Evolutionary conservation across 2,797 vertebrate genomes (phyloP).

Genomic region (Micropoecilia bifurca): DNA sequence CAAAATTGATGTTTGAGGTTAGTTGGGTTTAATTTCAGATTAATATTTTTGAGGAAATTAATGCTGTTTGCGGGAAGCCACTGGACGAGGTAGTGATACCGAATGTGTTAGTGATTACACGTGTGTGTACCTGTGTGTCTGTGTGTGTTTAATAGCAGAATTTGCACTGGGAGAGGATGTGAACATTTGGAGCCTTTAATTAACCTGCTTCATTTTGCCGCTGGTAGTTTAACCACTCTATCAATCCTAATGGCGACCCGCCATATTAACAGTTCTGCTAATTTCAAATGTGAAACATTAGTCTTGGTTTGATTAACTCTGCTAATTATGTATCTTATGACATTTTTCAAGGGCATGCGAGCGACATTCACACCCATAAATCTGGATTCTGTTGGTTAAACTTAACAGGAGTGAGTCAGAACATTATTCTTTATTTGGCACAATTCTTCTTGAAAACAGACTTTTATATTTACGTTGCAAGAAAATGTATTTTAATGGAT

Average conservation of each 20-base stretch:
- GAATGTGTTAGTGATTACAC: slow-evolving; percentile 30
- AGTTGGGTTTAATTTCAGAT: slow-evolving; percentile 28
- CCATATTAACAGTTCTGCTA: slow-evolving; percentile 69
- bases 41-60: slow-evolving; percentile 34
- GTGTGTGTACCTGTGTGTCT: background rate
- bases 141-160: slow-evolving; percentile 44
- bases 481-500: background rate
- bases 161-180: slow-evolving; percentile 34
- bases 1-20: slow-evolving; percentile 9
- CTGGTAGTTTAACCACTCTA: slow-evolving; percentile 70
- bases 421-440: slow-evolving; percentile 44
- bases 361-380: slow-evolving; percentile 58
- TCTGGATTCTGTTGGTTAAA: slow-evolving; percentile 43
- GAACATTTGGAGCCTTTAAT: slow-evolving; percentile 76
- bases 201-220: slow-evolving; percentile 78
- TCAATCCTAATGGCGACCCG: slow-evolving; percentile 59
- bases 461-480: background rate
- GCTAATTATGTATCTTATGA: slow-evolving; percentile 70
- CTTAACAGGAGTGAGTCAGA: slow-evolving; percentile 33
- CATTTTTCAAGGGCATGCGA: slow-evolving; percentile 51
- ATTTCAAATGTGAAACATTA: slow-evolving; percentile 77
- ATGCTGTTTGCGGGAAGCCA: slow-evolving; percentile 27
- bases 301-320: slow-evolving; percentile 74
- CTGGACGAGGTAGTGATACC: slow-evolving; percentile 27
- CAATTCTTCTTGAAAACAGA: background rate